Evolutionary conservation across 2,113 vertebrate genomes (phyloP).

Genomic region (Oncorhynchus gorbuscha): DNA sequence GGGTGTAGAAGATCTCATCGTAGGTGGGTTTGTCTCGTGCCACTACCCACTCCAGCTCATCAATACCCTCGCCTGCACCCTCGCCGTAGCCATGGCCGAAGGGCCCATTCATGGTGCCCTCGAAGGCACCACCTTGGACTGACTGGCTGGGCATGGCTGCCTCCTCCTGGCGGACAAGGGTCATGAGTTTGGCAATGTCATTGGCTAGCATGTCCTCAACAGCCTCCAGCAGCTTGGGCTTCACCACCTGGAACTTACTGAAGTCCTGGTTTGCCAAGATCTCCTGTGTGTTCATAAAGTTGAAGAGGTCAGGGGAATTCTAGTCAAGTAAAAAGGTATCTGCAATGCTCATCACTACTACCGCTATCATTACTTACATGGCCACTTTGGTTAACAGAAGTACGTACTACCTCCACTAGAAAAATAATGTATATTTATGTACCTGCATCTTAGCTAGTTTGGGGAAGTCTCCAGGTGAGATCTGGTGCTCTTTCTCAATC

Average conservation of each 20-base stretch:
- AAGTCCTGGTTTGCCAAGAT: conserved; percentile 76
- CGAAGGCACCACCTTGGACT: conserved; percentile 79
- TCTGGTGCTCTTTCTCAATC: conserved; percentile 81
- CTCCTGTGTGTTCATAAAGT: conserved; percentile 59
- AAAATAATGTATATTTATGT: not conserved
- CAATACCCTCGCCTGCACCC: conserved; percentile 79
- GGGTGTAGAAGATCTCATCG: conserved; percentile 82
- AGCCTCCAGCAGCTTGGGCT: conserved; percentile 76
- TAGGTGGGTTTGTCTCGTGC: conserved; percentile 80
- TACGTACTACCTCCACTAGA: not conserved
- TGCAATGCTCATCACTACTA: not conserved
- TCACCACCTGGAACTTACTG: conserved; percentile 76
- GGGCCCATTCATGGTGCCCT: conserved; percentile 78
- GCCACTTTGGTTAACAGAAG: not conserved
- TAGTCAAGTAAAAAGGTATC: not conserved
- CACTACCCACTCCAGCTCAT: conserved; percentile 80
- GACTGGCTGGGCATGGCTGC: conserved; percentile 70
- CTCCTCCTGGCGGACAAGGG: conserved; percentile 80
- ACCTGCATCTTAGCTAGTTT: conserved; percentile 82
- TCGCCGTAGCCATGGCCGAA: conserved; percentile 81
- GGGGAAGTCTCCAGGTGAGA: conserved; percentile 79
- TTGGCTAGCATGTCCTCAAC: conserved; percentile 81
- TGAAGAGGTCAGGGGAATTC: not conserved
- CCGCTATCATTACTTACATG: no score
- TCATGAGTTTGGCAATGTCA: conserved; percentile 81